Percentiles rank a stretch among this genome's conserved stretches.
Conservation (phyloP, 2,888 invertebrate genomes). For the Temnothorax unifasciatus region DNA sequence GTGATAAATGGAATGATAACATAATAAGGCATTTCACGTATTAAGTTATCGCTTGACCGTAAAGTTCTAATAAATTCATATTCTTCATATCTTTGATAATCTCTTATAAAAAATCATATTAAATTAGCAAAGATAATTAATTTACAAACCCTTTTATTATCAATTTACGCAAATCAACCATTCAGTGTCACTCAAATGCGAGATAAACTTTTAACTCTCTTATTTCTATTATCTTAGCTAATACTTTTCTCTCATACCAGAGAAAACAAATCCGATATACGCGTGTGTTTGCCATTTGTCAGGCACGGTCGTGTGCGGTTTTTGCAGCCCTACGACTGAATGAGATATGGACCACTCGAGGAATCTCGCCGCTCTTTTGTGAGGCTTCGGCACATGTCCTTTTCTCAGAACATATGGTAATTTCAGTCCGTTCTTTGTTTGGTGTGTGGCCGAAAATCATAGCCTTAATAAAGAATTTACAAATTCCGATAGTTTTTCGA, state of each 20-base stretch:
- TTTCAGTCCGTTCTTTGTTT: constrained; percentile 24
- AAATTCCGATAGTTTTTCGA: background rate
- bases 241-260: constrained; percentile 41
- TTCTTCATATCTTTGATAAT: background rate
- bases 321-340: constrained; percentile 40
- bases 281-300: constrained; percentile 69
- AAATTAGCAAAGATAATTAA: background rate
- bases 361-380: constrained; percentile 33
- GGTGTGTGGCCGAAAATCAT: background rate
- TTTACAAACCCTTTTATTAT: constrained; percentile 42
- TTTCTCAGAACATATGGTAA: constrained; percentile 37
- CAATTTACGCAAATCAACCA: constrained; percentile 61
- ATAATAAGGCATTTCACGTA: background rate
- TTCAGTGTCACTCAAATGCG: constrained; percentile 66
- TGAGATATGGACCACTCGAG: constrained; percentile 46
- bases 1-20: background rate
- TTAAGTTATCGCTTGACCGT: background rate
- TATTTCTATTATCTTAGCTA: constrained; percentile 37
- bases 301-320: constrained; percentile 49
- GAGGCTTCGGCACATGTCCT: constrained; percentile 19
- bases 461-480: background rate
- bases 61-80: background rate
- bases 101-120: background rate
- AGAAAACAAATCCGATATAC: constrained; percentile 51
- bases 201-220: constrained; percentile 64